These are phyloP conservation scores for Ammodytes marinus DNA, from an alignment of 2,113 vertebrate genomes.

Conservation along the genomic window DNA sequence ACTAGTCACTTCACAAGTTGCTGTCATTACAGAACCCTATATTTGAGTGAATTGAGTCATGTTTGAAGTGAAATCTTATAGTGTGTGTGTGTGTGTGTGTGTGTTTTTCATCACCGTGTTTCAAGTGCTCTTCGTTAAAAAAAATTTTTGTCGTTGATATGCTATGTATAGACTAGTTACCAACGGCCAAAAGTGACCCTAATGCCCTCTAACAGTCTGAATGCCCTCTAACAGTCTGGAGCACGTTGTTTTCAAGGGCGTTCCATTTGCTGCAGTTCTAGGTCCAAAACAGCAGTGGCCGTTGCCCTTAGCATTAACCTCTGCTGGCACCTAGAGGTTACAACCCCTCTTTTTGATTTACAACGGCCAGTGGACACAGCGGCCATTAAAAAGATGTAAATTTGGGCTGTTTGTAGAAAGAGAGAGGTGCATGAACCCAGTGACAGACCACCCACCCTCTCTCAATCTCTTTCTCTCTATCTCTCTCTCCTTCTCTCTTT, in stretches of 20 bases:
- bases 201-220: constrained; percentile 27
- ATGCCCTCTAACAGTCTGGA: constrained; percentile 31
- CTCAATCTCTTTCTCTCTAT: background rate
- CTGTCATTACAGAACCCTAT: background rate
- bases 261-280: constrained; percentile 53
- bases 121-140: background rate
- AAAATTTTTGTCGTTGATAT: background rate
- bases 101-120: background rate
- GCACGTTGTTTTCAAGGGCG: constrained; percentile 48
- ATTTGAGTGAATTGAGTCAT: background rate
- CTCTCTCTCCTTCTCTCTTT: too few relatives aligned
- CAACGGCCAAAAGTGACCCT: constrained; percentile 31
- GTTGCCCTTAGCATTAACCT: constrained; percentile 65
- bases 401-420: constrained; percentile 69
- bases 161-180: background rate
- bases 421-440: constrained; percentile 73
- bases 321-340: constrained; percentile 71
- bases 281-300: constrained; percentile 56
- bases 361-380: constrained; percentile 73
- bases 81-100: background rate
- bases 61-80: constrained; percentile 1
- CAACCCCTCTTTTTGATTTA: constrained; percentile 79
- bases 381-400: constrained; percentile 83
- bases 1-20: constrained; percentile 12
- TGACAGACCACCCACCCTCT: constrained; percentile 82